These are phyloP conservation scores for Callaeas wilsoni DNA, from an alignment of 2,113 vertebrate genomes.

Conservation along the genomic window DNA sequence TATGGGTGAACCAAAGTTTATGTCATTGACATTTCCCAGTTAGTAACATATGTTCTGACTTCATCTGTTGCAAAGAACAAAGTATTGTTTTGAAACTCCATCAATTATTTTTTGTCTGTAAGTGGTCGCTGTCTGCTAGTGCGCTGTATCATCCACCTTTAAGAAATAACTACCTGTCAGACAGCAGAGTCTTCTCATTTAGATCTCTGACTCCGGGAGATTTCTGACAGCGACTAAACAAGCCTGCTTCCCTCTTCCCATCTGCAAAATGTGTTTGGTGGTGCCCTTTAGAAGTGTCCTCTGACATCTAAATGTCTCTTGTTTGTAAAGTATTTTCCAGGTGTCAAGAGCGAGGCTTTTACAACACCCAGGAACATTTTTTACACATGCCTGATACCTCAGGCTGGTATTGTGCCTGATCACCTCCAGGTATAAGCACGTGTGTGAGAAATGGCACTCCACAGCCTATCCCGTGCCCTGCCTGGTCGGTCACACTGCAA, in stretches of 20 bases:
- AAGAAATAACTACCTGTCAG: neutral
- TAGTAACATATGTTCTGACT: neutral
- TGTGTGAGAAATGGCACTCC: neutral
- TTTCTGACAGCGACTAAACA: neutral
- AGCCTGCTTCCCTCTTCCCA: neutral
- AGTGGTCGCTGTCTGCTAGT: neutral
- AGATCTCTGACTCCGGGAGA: neutral
- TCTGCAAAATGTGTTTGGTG: neutral
- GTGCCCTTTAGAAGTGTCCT: neutral
- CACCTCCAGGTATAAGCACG: neutral
- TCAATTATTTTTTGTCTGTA: neutral
- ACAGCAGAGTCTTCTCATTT: neutral
- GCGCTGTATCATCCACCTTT: accelerated
- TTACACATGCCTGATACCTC: neutral
- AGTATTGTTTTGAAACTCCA: neutral
- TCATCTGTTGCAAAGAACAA: neutral
- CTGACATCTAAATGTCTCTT: neutral
- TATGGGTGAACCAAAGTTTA: neutral
- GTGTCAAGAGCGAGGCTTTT: neutral
- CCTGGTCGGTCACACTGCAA: accelerated
- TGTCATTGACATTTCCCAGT: neutral
- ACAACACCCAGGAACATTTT: neutral
- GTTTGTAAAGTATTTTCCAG: neutral
- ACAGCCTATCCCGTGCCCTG: neutral
- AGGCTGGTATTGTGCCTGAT: accelerated